phyloP scores from a whole-genome alignment of 64 coral and sea anemone genomes.

The Anthopleura sola region DNA sequence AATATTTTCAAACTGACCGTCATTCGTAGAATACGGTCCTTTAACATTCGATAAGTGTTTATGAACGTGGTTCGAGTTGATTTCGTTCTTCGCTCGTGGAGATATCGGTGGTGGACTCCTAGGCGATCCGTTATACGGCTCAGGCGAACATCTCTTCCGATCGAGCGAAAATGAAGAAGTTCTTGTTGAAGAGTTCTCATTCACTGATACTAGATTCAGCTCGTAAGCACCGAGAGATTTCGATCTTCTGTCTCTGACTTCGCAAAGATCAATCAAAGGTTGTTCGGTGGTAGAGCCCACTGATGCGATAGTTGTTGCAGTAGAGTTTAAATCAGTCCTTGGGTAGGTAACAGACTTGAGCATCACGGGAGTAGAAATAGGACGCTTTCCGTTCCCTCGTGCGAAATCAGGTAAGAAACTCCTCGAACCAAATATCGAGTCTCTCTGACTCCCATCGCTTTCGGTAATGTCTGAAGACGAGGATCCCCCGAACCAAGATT shows the following conservation, averaged over 20 bases:
- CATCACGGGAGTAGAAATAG: slow-evolving; percentile 74
- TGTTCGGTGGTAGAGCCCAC: not conserved
- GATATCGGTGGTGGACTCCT: slow-evolving; percentile 62
- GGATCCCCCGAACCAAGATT: slow-evolving; percentile 60
- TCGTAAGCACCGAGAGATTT: slow-evolving; percentile 40
- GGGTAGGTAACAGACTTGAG: slow-evolving; percentile 72
- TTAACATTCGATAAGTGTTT: slow-evolving; percentile 25
- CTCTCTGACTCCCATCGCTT: not conserved
- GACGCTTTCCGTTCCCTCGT: slow-evolving; percentile 45
- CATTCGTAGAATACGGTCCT: not conserved
- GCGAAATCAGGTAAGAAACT: slow-evolving; percentile 13
- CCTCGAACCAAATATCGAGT: not conserved
- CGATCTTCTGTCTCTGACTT: slow-evolving; percentile 44
- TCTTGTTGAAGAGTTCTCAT: not conserved
- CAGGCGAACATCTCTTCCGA: slow-evolving; percentile 15
- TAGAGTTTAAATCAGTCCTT: slow-evolving; percentile 29
- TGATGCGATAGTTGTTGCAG: not conserved
- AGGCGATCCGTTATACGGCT: not conserved
- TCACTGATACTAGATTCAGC: slow-evolving; percentile 13
- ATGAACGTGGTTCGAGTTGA: slow-evolving; percentile 23
- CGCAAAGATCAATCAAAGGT: slow-evolving; percentile 34
- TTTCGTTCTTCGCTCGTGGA: slow-evolving; percentile 44
- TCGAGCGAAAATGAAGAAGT: not conserved
- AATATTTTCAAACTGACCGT: slow-evolving; percentile 11
- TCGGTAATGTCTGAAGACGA: slow-evolving; percentile 14